Base-by-base conservation (phyloP, 2,888 invertebrate species). In the Hyles lineata region DNA sequence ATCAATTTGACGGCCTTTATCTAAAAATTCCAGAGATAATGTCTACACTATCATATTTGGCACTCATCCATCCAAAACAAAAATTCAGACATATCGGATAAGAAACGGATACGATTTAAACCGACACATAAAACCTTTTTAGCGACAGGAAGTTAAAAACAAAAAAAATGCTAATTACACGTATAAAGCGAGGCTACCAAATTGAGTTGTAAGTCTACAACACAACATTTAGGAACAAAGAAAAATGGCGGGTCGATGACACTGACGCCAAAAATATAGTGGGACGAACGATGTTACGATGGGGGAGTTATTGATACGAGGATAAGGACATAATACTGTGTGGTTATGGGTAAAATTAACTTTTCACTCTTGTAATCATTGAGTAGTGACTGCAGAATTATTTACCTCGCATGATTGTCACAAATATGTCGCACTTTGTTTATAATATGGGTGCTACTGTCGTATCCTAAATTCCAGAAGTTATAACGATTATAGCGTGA, bases 171-270 rank as follows among this genome's bases (percentile, higher is more conserved):
- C 67, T 50, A 50, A 67, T 67, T 67, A 50, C 50, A 23, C 17
- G 43, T 6, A 55, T n/a, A 29, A 67, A 43, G 43, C 67, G 43
- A 67, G 43, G 67, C 67, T 67, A 21, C 63, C 35, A 67, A 62
- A 32, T 62, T 32, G 62, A 32, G 29, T 62, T 29, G 32, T 67
- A 55, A n/a, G 67, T 67, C 23, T 67, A 23, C 23, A 67, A 67
- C 67, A 17, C 43, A 67, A 15, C n/a, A 62, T 62, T 67, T 43
- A 23, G 8, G 21, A 67, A 67, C 63, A 67, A 67, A 67, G 67
- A 67, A 67, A 67, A 67, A 67, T 67, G 67, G 23, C 67, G 67
- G 63, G 67, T 67, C 67, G 67, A 23, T 50, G 67, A 67, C 67
- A 67, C 21, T 67, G 67, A 17, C 23, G 67, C 67, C 50, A 50